phyloP scores from a whole-genome alignment of 1,140 invertebrate genomes.

The Akabosia matsudoensis region DNA sequence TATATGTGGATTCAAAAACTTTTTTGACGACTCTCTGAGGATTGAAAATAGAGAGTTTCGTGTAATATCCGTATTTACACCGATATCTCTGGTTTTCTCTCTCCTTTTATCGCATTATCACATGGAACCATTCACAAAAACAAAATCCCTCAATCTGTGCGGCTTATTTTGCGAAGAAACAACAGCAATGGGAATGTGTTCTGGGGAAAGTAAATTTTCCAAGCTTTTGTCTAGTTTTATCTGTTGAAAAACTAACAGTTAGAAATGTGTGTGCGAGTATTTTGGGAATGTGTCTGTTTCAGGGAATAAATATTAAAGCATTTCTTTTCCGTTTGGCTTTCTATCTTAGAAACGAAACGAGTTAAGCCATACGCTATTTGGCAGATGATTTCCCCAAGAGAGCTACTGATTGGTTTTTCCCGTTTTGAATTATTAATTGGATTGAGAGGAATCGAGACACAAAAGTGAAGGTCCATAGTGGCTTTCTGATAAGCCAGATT shows the following conservation, averaged over 20 bases:
- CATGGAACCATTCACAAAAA: conserved; percentile 1
- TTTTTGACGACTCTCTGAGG: conserved; percentile 21
- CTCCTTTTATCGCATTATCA: background rate
- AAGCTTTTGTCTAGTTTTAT: background rate
- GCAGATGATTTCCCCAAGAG: too few relatives aligned
- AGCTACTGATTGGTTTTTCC: too few relatives aligned
- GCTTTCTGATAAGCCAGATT: too few relatives aligned
- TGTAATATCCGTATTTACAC: background rate
- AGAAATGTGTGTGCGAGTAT: too few relatives aligned
- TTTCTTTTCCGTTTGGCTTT: too few relatives aligned
- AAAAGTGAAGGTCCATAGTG: too few relatives aligned
- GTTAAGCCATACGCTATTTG: too few relatives aligned
- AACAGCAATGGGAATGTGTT: background rate
- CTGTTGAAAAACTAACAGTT: background rate
- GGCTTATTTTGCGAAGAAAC: background rate
- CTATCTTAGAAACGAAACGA: too few relatives aligned
- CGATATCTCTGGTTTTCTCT: background rate
- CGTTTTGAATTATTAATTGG: too few relatives aligned
- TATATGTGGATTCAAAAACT: background rate
- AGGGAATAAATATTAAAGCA: background rate
- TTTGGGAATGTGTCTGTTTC: too few relatives aligned
- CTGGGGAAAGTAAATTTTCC: conserved; percentile 9
- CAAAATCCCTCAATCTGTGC: background rate
- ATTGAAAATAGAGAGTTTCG: too few relatives aligned
- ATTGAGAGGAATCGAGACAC: too few relatives aligned